Evolutionary conservation across 2,888 invertebrate species (phyloP), one percentile per base, ranked within the genome.

Genomic region (Ashinkailepas kermadecensis): DNA sequence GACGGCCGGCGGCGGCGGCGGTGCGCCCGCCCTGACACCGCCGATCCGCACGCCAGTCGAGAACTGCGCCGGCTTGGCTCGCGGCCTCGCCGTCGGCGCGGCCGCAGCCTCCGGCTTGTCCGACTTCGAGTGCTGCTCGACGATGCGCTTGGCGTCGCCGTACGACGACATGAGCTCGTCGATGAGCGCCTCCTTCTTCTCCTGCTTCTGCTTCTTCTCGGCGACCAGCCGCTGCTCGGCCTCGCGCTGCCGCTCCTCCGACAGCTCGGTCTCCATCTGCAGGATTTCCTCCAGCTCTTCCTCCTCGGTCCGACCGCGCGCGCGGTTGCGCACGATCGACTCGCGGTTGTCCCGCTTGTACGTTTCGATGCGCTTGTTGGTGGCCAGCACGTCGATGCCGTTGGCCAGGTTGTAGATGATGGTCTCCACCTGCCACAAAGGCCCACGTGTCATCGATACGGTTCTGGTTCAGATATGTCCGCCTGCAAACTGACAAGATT

Each of bases 81-180:
- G 11, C n/a, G 74, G 25, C 23, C 58, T 18, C 83, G 83, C 81
- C 23, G 81, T 82, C 78, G 81, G 80, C 10, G 81, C 65, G 57
- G 82, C 84, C 89, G 90, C 18, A 82, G 89, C 89, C 84, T 93
- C 92, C 84, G 92, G 91, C 85, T 92, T 92, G 81, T 90, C 90
- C 84, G 92, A 91, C 85, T 93, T 83, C 82, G 85, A 83, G 82
- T 87, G 84, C 82, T 86, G 78, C 84, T 92, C 93, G 0, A 97
- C 89, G 85, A 97, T 97, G 85, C 93, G 93, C 85, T 93, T 93
- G 0, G 97, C 97, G 87, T 97, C 93, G 15, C 92, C 93, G 85
- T 95, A 94, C 0, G 96, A 95, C 87, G 94, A 95, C 93, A 96
- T 97, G 65, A 99, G 89, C 87, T 98, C 97, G 88, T 98, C 97